phyloP scores from a whole-genome alignment of 2,797 vertebrate genomes.

The Hoplostethus mediterraneus region DNA sequence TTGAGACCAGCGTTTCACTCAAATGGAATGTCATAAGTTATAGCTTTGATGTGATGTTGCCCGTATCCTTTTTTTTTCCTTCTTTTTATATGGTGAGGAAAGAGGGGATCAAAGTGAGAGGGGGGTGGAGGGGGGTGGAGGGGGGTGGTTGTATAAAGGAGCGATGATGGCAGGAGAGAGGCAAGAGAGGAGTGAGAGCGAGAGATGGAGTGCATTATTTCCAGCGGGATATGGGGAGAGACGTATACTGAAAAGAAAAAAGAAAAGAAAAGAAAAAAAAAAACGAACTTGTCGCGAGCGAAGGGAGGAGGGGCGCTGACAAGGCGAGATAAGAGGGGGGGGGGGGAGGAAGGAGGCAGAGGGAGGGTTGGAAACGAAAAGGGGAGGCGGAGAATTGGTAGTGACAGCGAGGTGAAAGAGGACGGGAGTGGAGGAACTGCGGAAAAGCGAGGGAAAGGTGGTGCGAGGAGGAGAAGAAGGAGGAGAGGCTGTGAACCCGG shows the following conservation, averaged over 20 bases:
- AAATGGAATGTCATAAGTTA: background rate
- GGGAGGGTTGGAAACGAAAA: conserved; percentile 7
- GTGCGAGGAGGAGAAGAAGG: conserved; percentile 34
- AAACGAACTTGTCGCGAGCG: background rate
- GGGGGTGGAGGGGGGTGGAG: too few relatives aligned
- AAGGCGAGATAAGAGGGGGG: conserved; percentile 40
- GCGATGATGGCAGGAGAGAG: conserved; percentile 22
- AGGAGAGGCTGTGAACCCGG: conserved; percentile 29
- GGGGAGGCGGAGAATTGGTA: conserved; percentile 60
- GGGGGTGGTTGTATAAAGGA: conserved; percentile 21
- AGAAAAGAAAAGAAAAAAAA: too few relatives aligned
- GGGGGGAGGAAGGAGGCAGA: conserved; percentile 1
- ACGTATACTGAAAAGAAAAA: background rate
- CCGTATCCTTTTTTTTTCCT: background rate
- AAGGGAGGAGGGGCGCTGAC: conserved; percentile 39
- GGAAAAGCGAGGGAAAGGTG: conserved; percentile 23
- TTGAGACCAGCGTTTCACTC: too few relatives aligned
- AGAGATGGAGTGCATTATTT: conserved; percentile 43
- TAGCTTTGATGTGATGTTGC: background rate
- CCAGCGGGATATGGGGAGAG: conserved; percentile 34
- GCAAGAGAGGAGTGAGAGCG: background rate
- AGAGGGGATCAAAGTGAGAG: background rate
- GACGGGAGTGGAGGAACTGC: conserved; percentile 42
- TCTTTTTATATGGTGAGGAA: background rate
- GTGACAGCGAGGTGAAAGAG: conserved; percentile 65